Evolutionary conservation across 2,113 vertebrate species (phyloP), one percentile per base, ranked within the genome.

Genomic region (Caranx melampygus): DNA sequence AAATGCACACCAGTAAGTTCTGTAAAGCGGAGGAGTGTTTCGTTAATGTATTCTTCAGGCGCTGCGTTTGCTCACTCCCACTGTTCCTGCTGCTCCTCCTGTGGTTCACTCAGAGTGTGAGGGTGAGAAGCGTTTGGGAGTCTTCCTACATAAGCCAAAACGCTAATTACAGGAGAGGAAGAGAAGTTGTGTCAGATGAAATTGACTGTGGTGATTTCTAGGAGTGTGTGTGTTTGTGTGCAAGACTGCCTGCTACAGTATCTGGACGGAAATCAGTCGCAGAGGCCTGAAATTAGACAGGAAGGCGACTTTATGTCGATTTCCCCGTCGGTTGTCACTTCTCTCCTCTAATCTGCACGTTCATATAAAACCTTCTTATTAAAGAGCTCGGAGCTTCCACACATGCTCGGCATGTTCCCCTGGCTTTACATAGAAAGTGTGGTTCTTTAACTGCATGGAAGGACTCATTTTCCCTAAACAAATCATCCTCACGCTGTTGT

Each of bases 101-200:
- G 72, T 63, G 59, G 75, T 34, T 72, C 60, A 51, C 20, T 33
- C 13, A 49, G 57, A 37, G 75, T 49, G 72, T 18, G 55, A 70
- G 75, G 10, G 61, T 69, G 70, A 68, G 86, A 85, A 40, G 69
- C 68, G 51, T 86, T 66, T 26, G 61, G 72, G 75, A 86, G 63
- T 71, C 59, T 45, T 67, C 59, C 49, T 81, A 75, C 73, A 70
- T 75, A 81, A 84, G 78, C 59, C 61, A 6, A 66, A 75, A 72
- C 62, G 44, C 66, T 89, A 87, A 91, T 92, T 91, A 90, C 79
- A 86, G 85, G 79, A 79, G 42, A 70, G 81, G 88, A 75, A 61
- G 79, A 69, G 74, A 15, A 40, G 70, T 60, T 34, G 75, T 86
- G 89, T 85, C 78, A 54, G 49, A 71, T 87, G 64, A 84, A 90